These are phyloP conservation scores for Eclectus roratus DNA, from an alignment of 2,113 vertebrate species.

Conservation along the genomic window DNA sequence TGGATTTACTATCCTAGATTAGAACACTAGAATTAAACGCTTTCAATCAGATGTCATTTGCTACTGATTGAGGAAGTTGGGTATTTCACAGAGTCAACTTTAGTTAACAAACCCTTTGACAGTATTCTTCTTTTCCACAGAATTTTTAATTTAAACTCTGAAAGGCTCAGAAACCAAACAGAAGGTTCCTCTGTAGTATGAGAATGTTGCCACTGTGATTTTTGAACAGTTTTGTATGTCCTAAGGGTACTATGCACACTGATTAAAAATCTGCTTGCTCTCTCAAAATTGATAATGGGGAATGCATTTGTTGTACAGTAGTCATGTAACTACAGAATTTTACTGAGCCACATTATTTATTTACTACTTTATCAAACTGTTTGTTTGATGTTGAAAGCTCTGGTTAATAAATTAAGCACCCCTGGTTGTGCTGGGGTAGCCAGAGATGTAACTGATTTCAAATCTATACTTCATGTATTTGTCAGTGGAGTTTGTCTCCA, in stretches of 20 bases:
- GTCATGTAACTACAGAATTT: not conserved
- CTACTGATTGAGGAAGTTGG: not conserved
- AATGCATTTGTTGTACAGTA: not conserved
- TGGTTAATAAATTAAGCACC: not conserved
- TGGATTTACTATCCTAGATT: not conserved
- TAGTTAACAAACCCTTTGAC: not conserved
- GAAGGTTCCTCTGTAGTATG: not conserved
- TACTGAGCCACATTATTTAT: not conserved
- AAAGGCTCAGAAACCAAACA: not conserved
- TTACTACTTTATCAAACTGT: not conserved
- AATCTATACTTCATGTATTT: not conserved
- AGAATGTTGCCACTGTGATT: not conserved
- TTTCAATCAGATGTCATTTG: not conserved
- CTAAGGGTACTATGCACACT: not conserved
- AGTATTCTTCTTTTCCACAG: not conserved
- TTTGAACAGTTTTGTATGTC: not conserved
- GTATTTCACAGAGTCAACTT: not conserved
- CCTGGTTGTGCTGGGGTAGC: not conserved
- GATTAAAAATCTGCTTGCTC: not conserved
- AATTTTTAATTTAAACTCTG: not conserved
- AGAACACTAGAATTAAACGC: not conserved
- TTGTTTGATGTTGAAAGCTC: not conserved
- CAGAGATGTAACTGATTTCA: not conserved
- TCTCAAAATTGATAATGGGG: not conserved
- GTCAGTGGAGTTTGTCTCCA: not conserved